Evolutionary conservation across 2,888 invertebrate genomes (phyloP), one percentile per base, ranked within the genome.

Genomic region (Polylopha cassiicola): DNA sequence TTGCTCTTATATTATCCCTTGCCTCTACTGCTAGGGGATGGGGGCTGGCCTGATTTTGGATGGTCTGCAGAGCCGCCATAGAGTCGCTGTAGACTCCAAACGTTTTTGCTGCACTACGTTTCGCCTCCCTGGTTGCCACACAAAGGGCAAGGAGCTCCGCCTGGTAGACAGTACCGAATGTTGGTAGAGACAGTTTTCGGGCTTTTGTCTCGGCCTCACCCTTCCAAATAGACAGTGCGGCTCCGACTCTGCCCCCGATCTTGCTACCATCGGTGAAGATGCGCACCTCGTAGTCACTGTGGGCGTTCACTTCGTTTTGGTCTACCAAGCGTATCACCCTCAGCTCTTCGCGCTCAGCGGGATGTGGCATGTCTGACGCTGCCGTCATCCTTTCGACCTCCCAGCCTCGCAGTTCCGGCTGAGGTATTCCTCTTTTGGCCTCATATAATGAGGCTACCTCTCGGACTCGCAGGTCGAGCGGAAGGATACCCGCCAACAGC

Each of bases 221-320:
- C 3, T 21, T 32, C 39, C 37, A 45, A 27, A n/a, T n/a, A n/a
- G n/a, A n/a, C n/a, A n/a, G n/a, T n/a, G n/a, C n/a, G n/a, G n/a
- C n/a, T n/a, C n/a, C 51, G 0, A 48, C 48, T 26, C 37, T 46
- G 1, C 37, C 44, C 3, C 44, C 44, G 1, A 46, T 36, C 21
- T 53, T 50, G 9, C 50, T 49, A 4, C 48, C 48, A 18, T 53
- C 50, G 0, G 47, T 50, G 13, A 36, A 52, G 1, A 52, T 30
- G 3, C 34, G 17, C 29, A 30, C 3, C 6, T 14, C 5, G 14
- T 11, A 30, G 22, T 27, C 36, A 14, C 9, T 20, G 28, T 32
- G 16, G n/a, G 22, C 9, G 11, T 22, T 31, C n/a, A n/a, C n/a
- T n/a, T n/a, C n/a, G n/a, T 30, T 16, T n/a, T 20, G n/a, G 14